These are phyloP conservation scores for Drosophila bocqueti DNA, from an alignment of 1,140 invertebrate species.

Conservation along the genomic window DNA sequence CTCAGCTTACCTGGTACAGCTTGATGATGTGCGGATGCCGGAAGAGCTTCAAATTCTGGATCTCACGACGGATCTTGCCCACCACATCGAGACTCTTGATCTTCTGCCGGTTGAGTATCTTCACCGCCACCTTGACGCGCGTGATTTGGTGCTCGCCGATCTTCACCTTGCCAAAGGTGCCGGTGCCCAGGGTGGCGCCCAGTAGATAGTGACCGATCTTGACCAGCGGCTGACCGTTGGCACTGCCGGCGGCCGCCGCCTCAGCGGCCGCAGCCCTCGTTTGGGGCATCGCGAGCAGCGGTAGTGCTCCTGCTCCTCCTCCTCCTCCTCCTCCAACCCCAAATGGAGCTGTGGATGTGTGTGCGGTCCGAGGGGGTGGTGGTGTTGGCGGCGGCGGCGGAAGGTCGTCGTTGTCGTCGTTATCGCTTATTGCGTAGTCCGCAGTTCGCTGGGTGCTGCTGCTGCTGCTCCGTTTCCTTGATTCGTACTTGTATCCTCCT, in stretches of 20 bases:
- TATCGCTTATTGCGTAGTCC: constrained; percentile 76
- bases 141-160: constrained; percentile 99
- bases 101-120: constrained; percentile 99
- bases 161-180: constrained; percentile 98
- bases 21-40: constrained; percentile 99
- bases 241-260: constrained; percentile 59
- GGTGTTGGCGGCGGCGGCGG: constrained; percentile 8
- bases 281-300: constrained; percentile 65
- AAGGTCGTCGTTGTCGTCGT: constrained; percentile 58
- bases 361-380: not conserved
- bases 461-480: constrained; percentile 6
- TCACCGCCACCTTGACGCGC: constrained; percentile 99
- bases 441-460: not conserved
- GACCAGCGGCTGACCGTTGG: constrained; percentile 89
- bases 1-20: constrained; percentile 90
- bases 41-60: constrained; percentile 99
- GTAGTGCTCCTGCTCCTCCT: constrained; percentile 11
- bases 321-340: not conserved
- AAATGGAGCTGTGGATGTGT: not conserved
- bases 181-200: constrained; percentile 94
- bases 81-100: constrained; percentile 99
- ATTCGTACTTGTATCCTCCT: not conserved
- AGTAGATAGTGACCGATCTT: constrained; percentile 97
- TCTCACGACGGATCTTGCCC: constrained; percentile 98
- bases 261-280: constrained; percentile 72